A percentile compares a stretch with the other conserved stretches of the same genome.
phyloP scores from a whole-genome alignment of 2,797 vertebrate genomes.

The Chloroceryle inda region DNA sequence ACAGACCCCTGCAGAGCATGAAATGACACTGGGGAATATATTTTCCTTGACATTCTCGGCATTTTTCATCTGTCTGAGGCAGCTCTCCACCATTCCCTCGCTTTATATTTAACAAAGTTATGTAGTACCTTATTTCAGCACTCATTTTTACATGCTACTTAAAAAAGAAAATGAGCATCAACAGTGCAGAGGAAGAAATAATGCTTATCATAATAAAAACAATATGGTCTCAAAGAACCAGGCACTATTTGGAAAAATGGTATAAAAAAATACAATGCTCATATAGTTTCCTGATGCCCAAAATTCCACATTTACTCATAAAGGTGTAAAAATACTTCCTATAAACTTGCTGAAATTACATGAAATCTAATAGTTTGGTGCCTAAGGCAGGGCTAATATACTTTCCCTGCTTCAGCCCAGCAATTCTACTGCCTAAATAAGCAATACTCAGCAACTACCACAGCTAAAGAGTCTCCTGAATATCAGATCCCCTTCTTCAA shows the following conservation, averaged over 20 bases:
- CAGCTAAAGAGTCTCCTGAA: constrained; percentile 30
- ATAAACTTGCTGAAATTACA: constrained; percentile 57
- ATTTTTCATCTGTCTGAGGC: constrained; percentile 67
- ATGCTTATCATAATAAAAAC: constrained; percentile 57
- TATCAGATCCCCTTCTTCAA: constrained; percentile 39
- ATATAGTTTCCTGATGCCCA: neutral
- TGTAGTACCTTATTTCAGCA: constrained; percentile 27
- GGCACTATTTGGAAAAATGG: constrained; percentile 34
- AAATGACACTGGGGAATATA: constrained; percentile 72
- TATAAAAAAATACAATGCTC: constrained; percentile 48
- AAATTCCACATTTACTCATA: constrained; percentile 53
- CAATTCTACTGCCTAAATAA: constrained; percentile 57
- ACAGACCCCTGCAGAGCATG: constrained; percentile 66
- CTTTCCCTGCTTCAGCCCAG: constrained; percentile 27
- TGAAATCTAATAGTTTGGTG: constrained; percentile 58
- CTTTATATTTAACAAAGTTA: constrained; percentile 23
- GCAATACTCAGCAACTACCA: constrained; percentile 27
- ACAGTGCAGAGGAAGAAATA: constrained; percentile 55
- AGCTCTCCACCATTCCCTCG: neutral
- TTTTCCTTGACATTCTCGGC: constrained; percentile 42
- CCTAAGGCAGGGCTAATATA: constrained; percentile 69
- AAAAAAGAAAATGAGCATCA: constrained; percentile 56
- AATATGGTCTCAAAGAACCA: constrained; percentile 32
- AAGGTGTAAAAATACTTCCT: constrained; percentile 64
- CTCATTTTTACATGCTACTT: constrained; percentile 41